Base-by-base conservation (phyloP, 92 coral and sea anemone species). In the Virgularia gustaviana region DNA sequence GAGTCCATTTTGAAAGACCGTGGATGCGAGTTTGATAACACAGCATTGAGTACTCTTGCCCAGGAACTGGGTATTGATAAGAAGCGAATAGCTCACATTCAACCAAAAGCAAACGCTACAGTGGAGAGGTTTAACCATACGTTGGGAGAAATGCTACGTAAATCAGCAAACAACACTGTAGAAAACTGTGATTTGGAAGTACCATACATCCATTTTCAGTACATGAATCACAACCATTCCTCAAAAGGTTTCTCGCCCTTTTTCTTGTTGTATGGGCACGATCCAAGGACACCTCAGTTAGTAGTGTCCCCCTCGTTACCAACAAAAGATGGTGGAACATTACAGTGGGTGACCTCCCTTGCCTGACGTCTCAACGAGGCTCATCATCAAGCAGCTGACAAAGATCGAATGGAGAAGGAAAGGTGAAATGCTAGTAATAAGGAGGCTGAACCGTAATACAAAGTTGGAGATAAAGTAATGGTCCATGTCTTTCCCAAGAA, bases 171-270 rank as follows among this genome's bases (percentile, higher is more conserved):
- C 45, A 59, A 78, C 31, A 18, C 36, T 39, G 72, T 79, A 24
- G 52, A 77, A 7, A 32, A 78, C 38, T 78, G 80, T 45, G 83
- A 83, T 49, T 75, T 83, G 32, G 65, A 78, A 70, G 56, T 78
- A 27, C 73, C 66, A 18, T 83, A 57, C 23, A 53, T 77, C 4
- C 80, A 54, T 16, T 81, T 65, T 65, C 45, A 81, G 56, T 76
- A 72, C 63, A 72, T 38, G 83, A 85, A 71, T 55, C 75, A 77
- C 10, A 78, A 76, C 51, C 83, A 85, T 51, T 68, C 44, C 16
- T 39, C 85, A 32, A 85, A 77, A 11, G 77, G 77, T 20, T 77
- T 72, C 57, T 85, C 81, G 57, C 89, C 83, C 15, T 81, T 85
- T 36, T 85, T 68, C 66, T 49, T 85, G 45, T 24, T 54, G 7